Base-by-base conservation (phyloP, 1,140 invertebrate genomes). In the Hormaphis cornu region DNA sequence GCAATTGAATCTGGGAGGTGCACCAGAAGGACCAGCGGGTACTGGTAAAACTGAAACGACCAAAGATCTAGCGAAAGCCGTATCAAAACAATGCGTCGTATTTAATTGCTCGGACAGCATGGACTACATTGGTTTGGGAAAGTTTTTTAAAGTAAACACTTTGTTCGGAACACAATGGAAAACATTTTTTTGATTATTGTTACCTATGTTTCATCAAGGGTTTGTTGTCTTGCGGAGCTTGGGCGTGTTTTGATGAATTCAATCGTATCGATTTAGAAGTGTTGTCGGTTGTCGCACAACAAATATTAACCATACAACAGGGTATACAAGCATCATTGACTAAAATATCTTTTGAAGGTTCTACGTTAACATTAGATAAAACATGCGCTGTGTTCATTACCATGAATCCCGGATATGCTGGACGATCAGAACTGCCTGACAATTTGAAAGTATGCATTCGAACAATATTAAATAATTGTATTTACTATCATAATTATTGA, bases 181-280 rank as follows among this genome's bases (percentile, higher is more conserved):
- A n/a, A n/a, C n/a, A n/a, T n/a, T n/a, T n/a, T 20, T 33, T 46
- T 20, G 1, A 66, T 48, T 6, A 7, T 30, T 35, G 30, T n/a
- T n/a, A n/a, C n/a, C n/a, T n/a, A n/a, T n/a, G n/a, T 48, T 70
- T 73, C 72, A 72, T 73, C 2, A 58, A 87, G 88, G 95, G 95
- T 70, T 79, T 97, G 44, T 92, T 93, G 3, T 92, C 93, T 1
- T 94, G 91, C 75, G 95, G 95, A 9, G 93, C 95, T 1, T 97
- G 94, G 94, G 91, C 93, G 0, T 98, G 95, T 78, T 97, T 98
- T 76, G 95, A 98, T 76, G 95, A 98, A 79, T 97, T 98, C 77
- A 90, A 91, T 76, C 83, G 89, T 12, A 90, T 91, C 71, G 88
- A 90, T 75, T 76, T 90, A 35, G 89, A 90, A 78, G 94, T 97